These are phyloP conservation scores for Ariopsis seemanni DNA, from an alignment of 2,113 vertebrate species.

Conservation along the genomic window DNA sequence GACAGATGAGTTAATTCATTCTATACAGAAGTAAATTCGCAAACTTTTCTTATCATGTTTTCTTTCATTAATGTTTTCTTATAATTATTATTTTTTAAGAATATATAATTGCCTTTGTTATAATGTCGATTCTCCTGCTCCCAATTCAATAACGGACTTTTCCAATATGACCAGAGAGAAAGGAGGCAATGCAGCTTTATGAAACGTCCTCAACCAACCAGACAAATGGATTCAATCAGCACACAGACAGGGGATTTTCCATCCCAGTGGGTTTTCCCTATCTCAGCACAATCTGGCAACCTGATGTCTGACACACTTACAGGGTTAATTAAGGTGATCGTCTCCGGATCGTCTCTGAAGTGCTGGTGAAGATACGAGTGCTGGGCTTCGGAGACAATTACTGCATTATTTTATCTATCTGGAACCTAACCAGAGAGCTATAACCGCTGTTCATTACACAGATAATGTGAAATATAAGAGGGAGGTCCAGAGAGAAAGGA, in stretches of 20 bases:
- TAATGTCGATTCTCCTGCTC: constrained; percentile 55
- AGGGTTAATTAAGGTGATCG: constrained; percentile 72
- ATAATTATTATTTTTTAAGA: background rate
- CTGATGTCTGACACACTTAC: constrained; percentile 49
- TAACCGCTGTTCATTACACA: background rate
- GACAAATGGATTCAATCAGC: constrained; percentile 69
- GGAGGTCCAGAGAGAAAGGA: background rate
- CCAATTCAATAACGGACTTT: constrained; percentile 63
- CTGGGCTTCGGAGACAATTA: constrained; percentile 35
- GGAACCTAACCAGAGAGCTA: background rate
- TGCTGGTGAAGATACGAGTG: background rate
- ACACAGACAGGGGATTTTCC: constrained; percentile 48
- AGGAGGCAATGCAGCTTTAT: constrained; percentile 38
- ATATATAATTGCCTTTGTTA: constrained; percentile 30
- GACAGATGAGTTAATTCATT: background rate
- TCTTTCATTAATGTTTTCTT: too few relatives aligned
- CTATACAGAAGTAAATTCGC: background rate
- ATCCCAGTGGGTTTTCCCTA: constrained; percentile 26
- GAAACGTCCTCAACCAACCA: constrained; percentile 22
- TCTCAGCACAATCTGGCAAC: constrained; percentile 59
- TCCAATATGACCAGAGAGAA: constrained; percentile 47
- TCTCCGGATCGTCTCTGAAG: constrained; percentile 51
- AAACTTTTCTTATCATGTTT: background rate
- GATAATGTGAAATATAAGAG: constrained; percentile 1
- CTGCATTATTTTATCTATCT: constrained; percentile 25